These are phyloP conservation scores for Ciconia maguari DNA, from an alignment of 2,113 vertebrate species.

Conservation along the genomic window DNA sequence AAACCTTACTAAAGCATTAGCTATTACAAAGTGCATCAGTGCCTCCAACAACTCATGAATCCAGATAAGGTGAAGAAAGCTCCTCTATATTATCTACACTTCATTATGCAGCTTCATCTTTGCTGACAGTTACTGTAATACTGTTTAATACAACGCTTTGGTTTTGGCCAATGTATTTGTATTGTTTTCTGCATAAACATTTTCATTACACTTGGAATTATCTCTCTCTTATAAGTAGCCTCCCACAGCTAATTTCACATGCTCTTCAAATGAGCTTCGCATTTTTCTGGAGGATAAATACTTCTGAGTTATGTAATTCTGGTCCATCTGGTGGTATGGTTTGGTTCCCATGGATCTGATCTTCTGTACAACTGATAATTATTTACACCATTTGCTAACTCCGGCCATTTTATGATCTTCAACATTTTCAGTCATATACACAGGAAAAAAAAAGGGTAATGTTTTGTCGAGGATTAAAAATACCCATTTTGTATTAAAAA, in stretches of 20 bases:
- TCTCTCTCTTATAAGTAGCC: not conserved
- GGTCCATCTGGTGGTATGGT: not conserved
- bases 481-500: not conserved
- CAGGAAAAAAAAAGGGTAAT: not conserved
- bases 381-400: not conserved
- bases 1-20: not conserved
- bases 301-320: not conserved
- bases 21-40: not conserved
- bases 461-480: not conserved
- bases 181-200: not conserved
- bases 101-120: not conserved
- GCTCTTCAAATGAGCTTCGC: not conserved
- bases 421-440: not conserved
- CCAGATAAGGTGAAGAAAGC: not conserved
- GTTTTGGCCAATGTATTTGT: not conserved
- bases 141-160: not conserved
- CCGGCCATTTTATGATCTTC: not conserved
- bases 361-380: not conserved
- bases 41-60: not conserved
- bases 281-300: not conserved
- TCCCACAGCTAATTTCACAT: not conserved
- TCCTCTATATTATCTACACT: not conserved
- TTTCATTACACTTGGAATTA: not conserved
- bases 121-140: not conserved
- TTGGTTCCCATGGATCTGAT: not conserved